Conservation (phyloP, 2,113 vertebrate species). For the Psophia crepitans region DNA sequence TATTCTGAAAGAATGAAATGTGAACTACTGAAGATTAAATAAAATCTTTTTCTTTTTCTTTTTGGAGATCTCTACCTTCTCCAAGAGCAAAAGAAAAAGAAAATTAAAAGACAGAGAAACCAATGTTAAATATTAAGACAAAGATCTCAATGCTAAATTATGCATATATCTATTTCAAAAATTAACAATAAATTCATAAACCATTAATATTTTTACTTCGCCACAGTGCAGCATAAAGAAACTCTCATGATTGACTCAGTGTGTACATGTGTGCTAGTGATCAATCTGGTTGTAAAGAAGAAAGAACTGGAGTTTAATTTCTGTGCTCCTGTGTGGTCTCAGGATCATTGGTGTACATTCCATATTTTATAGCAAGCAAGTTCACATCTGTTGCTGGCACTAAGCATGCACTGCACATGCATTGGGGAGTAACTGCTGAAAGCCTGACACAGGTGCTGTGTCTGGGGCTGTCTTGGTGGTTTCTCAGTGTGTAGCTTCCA, state of each 20-base stretch:
- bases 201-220: not conserved
- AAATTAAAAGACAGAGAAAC: not conserved
- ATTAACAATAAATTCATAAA: not conserved
- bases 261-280: fast-evolving
- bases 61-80: not conserved
- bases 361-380: not conserved
- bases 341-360: not conserved
- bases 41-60: not conserved
- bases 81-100: not conserved
- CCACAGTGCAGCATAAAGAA: not conserved
- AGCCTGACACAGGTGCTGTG: not conserved
- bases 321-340: not conserved
- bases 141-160: not conserved
- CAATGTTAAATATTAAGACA: not conserved
- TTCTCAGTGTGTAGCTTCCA: not conserved
- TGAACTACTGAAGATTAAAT: not conserved
- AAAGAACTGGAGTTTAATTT: not conserved
- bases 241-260: not conserved
- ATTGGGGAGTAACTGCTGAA: too few species aligned
- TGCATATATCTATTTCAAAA: not conserved
- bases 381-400: not conserved
- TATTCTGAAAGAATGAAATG: not conserved
- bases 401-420: not conserved
- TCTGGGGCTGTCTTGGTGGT: not conserved
- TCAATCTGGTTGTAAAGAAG: not conserved